A percentile compares a stretch with the other conserved stretches of the same genome.
These are phyloP conservation scores for Lytechinus variegatus DNA, from an alignment of 35 echinoderm and acorn worm species.

Conservation along the genomic window DNA sequence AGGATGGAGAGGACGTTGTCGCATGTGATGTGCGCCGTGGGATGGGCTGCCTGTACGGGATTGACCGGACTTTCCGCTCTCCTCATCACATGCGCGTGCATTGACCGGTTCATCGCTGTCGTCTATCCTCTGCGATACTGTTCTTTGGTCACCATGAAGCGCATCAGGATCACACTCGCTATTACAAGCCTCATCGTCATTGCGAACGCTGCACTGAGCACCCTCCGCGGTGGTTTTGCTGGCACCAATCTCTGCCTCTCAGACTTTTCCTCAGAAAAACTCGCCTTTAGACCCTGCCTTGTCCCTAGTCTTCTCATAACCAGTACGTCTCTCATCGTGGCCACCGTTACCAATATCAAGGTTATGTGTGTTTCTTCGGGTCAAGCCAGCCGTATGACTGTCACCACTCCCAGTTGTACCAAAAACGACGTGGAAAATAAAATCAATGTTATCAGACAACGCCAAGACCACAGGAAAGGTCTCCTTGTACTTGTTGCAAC, in stretches of 20 bases:
- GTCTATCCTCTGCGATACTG: not conserved
- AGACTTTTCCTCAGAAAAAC: not conserved
- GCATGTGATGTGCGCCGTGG: not conserved
- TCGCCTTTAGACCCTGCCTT: not conserved
- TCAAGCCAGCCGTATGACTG: not conserved
- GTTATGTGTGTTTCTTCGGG: not conserved
- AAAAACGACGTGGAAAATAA: not conserved
- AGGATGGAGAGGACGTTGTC: not conserved
- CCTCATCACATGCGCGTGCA: not conserved
- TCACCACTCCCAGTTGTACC: not conserved
- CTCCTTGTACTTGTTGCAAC: not conserved
- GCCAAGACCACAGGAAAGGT: not conserved
- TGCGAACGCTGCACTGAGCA: not conserved
- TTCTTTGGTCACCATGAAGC: not conserved
- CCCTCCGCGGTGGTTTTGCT: not conserved
- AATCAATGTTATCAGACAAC: not conserved
- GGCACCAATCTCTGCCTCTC: not conserved
- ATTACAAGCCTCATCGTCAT: not conserved
- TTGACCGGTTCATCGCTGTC: not conserved
- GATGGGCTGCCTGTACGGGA: not conserved
- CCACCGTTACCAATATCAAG: conserved; percentile 14
- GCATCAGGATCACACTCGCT: not conserved
- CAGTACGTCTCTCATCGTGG: not conserved
- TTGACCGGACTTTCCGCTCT: not conserved
- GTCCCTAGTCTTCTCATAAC: not conserved